These are phyloP conservation scores for Hirtodrosophila cameraria DNA, from an alignment of 2,888 invertebrate genomes.

Conservation along the genomic window DNA sequence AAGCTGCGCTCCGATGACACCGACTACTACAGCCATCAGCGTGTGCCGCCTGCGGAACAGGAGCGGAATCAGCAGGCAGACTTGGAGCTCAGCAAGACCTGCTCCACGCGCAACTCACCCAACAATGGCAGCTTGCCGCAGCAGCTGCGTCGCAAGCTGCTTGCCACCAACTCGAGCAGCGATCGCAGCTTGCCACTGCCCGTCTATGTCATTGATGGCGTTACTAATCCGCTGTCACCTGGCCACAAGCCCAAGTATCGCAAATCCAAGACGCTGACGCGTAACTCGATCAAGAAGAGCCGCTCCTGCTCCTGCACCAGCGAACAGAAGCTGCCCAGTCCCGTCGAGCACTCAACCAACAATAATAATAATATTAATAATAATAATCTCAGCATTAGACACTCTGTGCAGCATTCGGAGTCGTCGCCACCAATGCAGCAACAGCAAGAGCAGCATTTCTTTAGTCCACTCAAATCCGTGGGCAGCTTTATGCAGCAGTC, in stretches of 20 bases:
- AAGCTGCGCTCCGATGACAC: constrained; percentile 79
- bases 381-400: constrained; percentile 37
- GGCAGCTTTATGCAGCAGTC: constrained; percentile 84
- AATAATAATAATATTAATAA: constrained; percentile 22
- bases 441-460: constrained; percentile 82
- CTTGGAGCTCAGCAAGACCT: constrained; percentile 49
- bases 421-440: constrained; percentile 40
- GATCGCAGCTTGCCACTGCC: constrained; percentile 61
- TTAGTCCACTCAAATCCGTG: constrained; percentile 84
- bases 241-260: constrained; percentile 80
- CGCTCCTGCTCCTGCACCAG: constrained; percentile 71
- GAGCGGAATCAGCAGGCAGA: constrained; percentile 56
- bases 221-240: constrained; percentile 63
- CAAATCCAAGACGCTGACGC: constrained; percentile 64
- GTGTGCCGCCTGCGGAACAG: constrained; percentile 29
- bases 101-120: constrained; percentile 58
- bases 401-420: constrained; percentile 30
- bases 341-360: constrained; percentile 16
- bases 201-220: constrained; percentile 79
- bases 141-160: constrained; percentile 52
- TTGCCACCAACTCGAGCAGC: constrained; percentile 57
- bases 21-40: constrained; percentile 63
- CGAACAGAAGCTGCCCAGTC: constrained; percentile 40
- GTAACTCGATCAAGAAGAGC: constrained; percentile 59
- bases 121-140: constrained; percentile 56